phyloP scores from a whole-genome alignment of 1,140 invertebrate genomes.

The Drosophila lowei region DNA sequence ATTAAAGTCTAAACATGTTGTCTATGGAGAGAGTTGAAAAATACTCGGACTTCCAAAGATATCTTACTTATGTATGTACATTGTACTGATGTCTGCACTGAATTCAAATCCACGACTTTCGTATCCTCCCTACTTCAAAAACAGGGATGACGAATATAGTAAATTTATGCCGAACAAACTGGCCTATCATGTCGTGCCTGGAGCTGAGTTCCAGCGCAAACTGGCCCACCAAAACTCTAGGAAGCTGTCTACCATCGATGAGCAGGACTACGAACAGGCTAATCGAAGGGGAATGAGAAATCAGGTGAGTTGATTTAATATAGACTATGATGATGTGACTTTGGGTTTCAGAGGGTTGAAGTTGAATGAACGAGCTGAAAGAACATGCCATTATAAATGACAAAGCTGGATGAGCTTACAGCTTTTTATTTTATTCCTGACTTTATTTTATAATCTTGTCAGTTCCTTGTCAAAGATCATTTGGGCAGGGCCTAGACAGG shows the following conservation, averaged over 20 bases:
- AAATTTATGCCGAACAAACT: slow-evolving; percentile 67
- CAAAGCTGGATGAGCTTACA: neutral
- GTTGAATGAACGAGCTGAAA: too few relatives aligned
- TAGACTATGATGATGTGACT: neutral
- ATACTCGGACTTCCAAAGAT: too few relatives aligned
- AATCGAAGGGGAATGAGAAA: slow-evolving; percentile 62
- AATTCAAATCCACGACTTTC: slow-evolving; percentile 5
- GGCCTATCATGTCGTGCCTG: slow-evolving; percentile 69
- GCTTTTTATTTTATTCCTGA: neutral
- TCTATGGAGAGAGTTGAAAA: too few relatives aligned
- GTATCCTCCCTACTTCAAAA: slow-evolving; percentile 1
- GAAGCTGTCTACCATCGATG: slow-evolving; percentile 67
- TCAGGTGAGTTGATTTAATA: slow-evolving; percentile 44
- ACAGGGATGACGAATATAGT: slow-evolving; percentile 73
- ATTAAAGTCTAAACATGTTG: too few relatives aligned
- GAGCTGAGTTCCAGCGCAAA: slow-evolving; percentile 65
- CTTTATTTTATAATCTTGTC: slow-evolving; percentile 23
- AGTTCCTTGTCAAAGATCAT: slow-evolving; percentile 34
- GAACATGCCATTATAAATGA: too few relatives aligned
- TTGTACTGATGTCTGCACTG: neutral
- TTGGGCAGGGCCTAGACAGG: slow-evolving; percentile 5
- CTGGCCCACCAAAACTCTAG: slow-evolving; percentile 37
- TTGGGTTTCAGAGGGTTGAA: too few relatives aligned
- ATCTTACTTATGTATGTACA: too few relatives aligned
- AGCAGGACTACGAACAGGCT: slow-evolving; percentile 64